Evolutionary conservation across 2,888 invertebrate species (phyloP).

Genomic region (Oxytorus armatus): DNA sequence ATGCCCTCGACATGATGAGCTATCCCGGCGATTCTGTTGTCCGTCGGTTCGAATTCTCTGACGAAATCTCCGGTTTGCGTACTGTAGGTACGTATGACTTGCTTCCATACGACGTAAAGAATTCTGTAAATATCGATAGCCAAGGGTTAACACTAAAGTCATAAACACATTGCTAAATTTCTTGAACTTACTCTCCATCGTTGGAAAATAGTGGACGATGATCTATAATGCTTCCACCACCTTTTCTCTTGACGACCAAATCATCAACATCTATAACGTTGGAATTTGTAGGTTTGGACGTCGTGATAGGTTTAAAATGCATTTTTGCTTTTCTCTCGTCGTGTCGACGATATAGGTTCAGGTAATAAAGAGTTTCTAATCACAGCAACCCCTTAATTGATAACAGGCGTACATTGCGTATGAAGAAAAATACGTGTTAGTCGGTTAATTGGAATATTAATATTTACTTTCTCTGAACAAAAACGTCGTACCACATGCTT

Average conservation of each 20-base stretch:
- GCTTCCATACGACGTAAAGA: conserved; percentile 87
- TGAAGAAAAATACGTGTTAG: background rate
- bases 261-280: conserved; percentile 76
- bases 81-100: conserved; percentile 87
- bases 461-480: no score
- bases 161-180: conserved; percentile 34
- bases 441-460: no score
- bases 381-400: background rate
- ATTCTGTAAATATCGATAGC: conserved; percentile 84
- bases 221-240: conserved; percentile 88
- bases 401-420: background rate
- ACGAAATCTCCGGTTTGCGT: conserved; percentile 88
- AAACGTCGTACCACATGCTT: no score
- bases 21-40: conserved; percentile 85
- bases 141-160: background rate
- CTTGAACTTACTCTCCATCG: conserved; percentile 87
- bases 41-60: conserved; percentile 86
- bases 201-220: conserved; percentile 87
- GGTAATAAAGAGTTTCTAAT: background rate
- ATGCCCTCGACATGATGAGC: conserved; percentile 84
- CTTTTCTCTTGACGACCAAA: conserved; percentile 86
- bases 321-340: conserved; percentile 44
- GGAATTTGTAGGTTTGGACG: conserved; percentile 58
- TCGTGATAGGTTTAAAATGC: conserved; percentile 52
- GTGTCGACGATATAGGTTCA: background rate